Base-by-base conservation (phyloP, 2,888 invertebrate genomes). In the Campoplex capitator region DNA sequence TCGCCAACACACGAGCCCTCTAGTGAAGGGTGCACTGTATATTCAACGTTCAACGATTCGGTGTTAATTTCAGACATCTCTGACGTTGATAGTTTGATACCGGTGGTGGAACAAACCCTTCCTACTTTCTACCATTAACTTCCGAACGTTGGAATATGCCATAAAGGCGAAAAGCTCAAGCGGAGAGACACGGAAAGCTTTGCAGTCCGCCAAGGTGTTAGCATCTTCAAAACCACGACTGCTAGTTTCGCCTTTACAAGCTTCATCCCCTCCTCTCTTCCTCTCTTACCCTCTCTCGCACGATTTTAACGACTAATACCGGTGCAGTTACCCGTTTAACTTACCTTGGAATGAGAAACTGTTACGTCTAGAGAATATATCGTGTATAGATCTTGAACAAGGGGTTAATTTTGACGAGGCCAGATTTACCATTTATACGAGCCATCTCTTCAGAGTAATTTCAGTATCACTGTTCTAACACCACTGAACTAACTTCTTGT, bases 41-140 rank as follows among this genome's bases (percentile, higher is more conserved):
- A 81, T 73, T 73, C 54, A n/a, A 38, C 78, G 82, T 73, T 73
- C 54, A n/a, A 38, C 78, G 82, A 79, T 70, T 77, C 83, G 62
- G 71, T 73, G 80, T 38, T 67, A 56, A 77, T 83, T 86, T 80
- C 48, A 73, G 65, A 79, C 51, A 23, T 76, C 42, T 28, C 77
- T 68, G 83, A 84, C 77, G 76, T 86, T 83, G 76, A 86, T 77
- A 51, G 76, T 81, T 86, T 68, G 80, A 77, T 86, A 56, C 77
- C 48, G 28, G 62, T 48, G 28, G 18, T 48, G 28, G 18, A n/a
- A 32, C 48, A 48, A 7, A 0, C 35, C 4, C 76, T 7, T 0
- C n/a, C 4, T 65, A 8, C 45, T n/a, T 65, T 48, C 35, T 0
- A 1, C 48, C 56, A 42, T 38, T 45, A 23, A 35, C 65, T 32